phyloP scores from a whole-genome alignment of 2,888 invertebrate species.

The Philhelius pedissequus region DNA sequence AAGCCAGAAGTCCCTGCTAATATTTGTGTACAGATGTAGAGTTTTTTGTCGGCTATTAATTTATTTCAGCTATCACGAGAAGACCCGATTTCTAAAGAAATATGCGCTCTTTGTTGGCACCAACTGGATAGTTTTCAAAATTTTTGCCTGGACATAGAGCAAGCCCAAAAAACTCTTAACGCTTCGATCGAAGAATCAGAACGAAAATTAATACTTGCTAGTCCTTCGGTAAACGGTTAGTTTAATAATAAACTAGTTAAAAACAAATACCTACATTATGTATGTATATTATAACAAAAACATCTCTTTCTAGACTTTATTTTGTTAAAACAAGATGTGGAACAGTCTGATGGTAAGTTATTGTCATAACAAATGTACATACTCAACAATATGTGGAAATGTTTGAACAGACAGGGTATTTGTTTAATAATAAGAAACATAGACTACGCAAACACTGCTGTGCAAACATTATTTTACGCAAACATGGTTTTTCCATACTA shows the following conservation, averaged over 20 bases:
- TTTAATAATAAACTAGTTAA: no score
- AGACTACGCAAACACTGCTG: no score
- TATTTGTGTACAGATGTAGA: background rate
- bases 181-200: background rate
- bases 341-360: constrained; percentile 24
- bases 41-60: background rate
- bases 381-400: background rate
- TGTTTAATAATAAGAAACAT: no score
- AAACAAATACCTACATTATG: no score
- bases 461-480: no score
- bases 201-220: background rate
- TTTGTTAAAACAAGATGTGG: background rate
- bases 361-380: background rate
- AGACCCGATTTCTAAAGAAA: constrained; percentile 63
- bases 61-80: constrained; percentile 41
- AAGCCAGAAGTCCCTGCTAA: background rate
- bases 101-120: constrained; percentile 68
- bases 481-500: no score
- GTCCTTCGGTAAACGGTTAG: background rate
- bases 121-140: constrained; percentile 66
- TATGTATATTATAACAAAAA: no score
- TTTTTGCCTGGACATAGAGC: constrained; percentile 60
- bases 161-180: constrained; percentile 50
- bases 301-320: background rate
- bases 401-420: background rate